Percentiles rank a stretch among this genome's conserved stretches.
These are phyloP conservation scores for Unio delphinus DNA, from an alignment of 2,888 invertebrate species.

Conservation along the genomic window DNA sequence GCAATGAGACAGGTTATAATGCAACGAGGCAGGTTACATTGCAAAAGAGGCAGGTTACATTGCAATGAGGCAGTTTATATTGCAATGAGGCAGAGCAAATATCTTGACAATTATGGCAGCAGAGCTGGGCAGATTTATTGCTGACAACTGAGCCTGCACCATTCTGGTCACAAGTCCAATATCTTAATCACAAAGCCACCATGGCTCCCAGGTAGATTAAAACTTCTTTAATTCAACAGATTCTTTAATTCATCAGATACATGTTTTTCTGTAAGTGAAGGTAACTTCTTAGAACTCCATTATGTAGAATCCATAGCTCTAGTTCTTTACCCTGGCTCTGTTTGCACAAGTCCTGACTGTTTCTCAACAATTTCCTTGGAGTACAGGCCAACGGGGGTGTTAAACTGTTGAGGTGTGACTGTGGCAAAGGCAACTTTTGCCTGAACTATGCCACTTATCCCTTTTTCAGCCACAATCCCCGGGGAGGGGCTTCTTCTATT, in stretches of 20 bases:
- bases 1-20: no score
- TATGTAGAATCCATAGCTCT: no score
- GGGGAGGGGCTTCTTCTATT: conserved; percentile 46
- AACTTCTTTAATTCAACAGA: background rate
- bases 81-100: no score
- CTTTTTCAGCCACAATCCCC: conserved; percentile 7
- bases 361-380: conserved; percentile 85
- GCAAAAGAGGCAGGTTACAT: no score
- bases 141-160: no score
- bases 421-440: conserved; percentile 21
- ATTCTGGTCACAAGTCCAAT: background rate
- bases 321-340: conserved; percentile 2
- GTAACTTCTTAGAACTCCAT: no score
- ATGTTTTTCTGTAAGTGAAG: background rate
- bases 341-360: conserved; percentile 17
- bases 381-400: conserved; percentile 94
- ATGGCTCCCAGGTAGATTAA: background rate
- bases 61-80: no score
- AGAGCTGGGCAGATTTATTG: no score
- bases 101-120: no score
- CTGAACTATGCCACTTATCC: conserved; percentile 15
- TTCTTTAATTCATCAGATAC: background rate
- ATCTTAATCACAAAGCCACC: background rate
- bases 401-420: conserved; percentile 84
- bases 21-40: no score